Conservation (phyloP, 2,797 vertebrate genomes). For the Poeciliopsis paucimaculata region DNA sequence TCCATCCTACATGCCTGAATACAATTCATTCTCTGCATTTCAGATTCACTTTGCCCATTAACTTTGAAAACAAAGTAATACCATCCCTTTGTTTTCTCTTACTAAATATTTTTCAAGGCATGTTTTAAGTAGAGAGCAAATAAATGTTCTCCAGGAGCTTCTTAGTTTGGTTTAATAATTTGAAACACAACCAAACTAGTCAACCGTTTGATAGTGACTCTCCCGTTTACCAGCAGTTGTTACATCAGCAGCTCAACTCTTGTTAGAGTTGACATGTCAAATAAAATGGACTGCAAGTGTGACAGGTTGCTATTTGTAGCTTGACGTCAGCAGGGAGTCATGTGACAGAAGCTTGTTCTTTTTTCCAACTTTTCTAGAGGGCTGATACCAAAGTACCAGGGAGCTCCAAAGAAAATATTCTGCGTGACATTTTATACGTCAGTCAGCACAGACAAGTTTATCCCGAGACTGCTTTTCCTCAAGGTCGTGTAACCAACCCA, state of each 20-base stretch:
- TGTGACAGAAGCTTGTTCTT: slow-evolving; percentile 50
- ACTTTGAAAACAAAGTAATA: background rate
- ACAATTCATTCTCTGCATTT: background rate
- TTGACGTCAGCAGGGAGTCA: slow-evolving; percentile 60
- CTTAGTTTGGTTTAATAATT: background rate
- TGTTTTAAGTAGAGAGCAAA: background rate
- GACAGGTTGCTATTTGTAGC: slow-evolving; percentile 39
- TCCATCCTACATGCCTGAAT: background rate
- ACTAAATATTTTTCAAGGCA: background rate
- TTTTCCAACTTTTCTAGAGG: slow-evolving; percentile 69
- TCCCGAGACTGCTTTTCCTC: slow-evolving; percentile 56
- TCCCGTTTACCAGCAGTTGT: background rate
- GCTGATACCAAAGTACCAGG: slow-evolving; percentile 67
- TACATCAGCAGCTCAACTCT: background rate
- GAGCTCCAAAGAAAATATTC: slow-evolving; percentile 65
- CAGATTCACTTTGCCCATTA: background rate
- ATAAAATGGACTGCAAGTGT: slow-evolving; percentile 35
- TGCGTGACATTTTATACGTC: slow-evolving; percentile 64
- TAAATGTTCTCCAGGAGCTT: background rate
- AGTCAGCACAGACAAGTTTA: slow-evolving; percentile 56
- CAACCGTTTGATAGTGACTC: background rate
- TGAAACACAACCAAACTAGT: background rate
- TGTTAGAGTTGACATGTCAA: slow-evolving; percentile 6
- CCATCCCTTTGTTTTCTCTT: background rate
- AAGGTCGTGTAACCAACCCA: slow-evolving; percentile 68